A percentile compares a stretch with the other conserved stretches of the same genome.
These are phyloP conservation scores for Saguinus midas DNA, from an alignment of 2,113 vertebrate genomes.

Conservation along the genomic window DNA sequence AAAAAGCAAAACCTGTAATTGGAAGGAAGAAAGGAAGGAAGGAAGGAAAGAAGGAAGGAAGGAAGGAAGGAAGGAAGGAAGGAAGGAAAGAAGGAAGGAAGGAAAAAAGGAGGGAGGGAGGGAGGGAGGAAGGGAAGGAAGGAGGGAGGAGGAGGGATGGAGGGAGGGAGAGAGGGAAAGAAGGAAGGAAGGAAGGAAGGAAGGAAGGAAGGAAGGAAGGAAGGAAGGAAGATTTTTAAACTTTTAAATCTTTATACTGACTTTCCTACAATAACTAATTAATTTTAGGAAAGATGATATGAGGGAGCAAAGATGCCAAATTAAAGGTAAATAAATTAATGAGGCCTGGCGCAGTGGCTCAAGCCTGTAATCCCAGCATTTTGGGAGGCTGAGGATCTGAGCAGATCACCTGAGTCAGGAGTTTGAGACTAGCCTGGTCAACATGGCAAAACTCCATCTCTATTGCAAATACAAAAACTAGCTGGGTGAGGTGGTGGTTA, in stretches of 20 bases:
- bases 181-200: too few species aligned
- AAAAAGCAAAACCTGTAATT: neutral
- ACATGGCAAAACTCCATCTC: too few species aligned
- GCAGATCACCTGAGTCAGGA: too few species aligned
- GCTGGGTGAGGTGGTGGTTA: too few species aligned
- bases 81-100: neutral
- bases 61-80: too few species aligned
- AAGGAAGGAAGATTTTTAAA: neutral
- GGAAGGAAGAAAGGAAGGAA: neutral
- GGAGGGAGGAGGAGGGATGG: too few species aligned
- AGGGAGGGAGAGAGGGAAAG: neutral
- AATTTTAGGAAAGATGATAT: neutral
- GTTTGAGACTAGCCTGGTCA: too few species aligned
- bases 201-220: neutral
- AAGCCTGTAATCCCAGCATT: too few species aligned
- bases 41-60: neutral
- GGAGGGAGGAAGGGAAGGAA: neutral
- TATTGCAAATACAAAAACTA: too few species aligned
- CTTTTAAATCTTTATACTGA: neutral
- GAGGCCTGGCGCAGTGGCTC: too few species aligned
- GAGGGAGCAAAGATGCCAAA: neutral
- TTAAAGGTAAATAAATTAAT: neutral
- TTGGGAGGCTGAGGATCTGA: too few species aligned
- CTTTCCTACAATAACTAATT: neutral
- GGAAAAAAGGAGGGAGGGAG: neutral